Evolutionary conservation across 2,888 invertebrate species (phyloP).

Genomic region (Micropterix aruncella): DNA sequence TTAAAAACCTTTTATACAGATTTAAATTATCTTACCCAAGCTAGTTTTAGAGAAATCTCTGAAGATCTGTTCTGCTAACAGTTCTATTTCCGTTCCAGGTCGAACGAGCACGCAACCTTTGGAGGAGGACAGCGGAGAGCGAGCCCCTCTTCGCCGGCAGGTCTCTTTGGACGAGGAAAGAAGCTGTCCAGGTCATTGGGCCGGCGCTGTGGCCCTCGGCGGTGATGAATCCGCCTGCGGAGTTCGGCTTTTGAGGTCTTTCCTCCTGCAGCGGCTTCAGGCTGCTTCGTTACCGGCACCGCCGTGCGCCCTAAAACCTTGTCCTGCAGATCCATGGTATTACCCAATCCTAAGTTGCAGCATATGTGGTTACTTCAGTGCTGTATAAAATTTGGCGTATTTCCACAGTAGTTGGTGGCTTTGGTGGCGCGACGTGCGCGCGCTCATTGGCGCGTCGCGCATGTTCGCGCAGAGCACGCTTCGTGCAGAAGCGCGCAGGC

Average conservation of each 20-base stretch:
- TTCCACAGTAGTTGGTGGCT: conserved; percentile 32
- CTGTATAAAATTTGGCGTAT: no score
- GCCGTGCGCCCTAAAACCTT: conserved; percentile 25
- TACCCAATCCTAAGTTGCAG: no score
- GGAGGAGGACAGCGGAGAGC: conserved; percentile 27
- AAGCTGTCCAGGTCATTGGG: conserved; percentile 36
- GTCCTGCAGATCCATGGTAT: conserved; percentile 32
- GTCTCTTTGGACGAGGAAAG: conserved; percentile 35
- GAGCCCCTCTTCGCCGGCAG: conserved; percentile 32
- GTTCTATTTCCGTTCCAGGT: neutral
- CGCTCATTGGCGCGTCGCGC: conserved; percentile 30
- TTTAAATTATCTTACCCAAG: no score
- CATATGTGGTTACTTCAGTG: no score
- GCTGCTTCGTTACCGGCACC: conserved; percentile 30
- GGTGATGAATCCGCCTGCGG: conserved; percentile 35
- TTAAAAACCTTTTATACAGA: no score
- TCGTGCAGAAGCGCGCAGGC: conserved; percentile 28
- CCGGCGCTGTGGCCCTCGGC: conserved; percentile 18
- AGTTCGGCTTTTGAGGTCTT: conserved; percentile 32
- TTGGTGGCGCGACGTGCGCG: conserved; percentile 36
- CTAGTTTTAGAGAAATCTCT: no score
- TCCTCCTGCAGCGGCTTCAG: conserved; percentile 30
- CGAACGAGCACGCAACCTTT: conserved; percentile 28
- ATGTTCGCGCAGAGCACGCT: conserved; percentile 36
- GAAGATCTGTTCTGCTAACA: no score